Conservation (phyloP, 2,888 invertebrate species). For the Diarsia rubi region DNA sequence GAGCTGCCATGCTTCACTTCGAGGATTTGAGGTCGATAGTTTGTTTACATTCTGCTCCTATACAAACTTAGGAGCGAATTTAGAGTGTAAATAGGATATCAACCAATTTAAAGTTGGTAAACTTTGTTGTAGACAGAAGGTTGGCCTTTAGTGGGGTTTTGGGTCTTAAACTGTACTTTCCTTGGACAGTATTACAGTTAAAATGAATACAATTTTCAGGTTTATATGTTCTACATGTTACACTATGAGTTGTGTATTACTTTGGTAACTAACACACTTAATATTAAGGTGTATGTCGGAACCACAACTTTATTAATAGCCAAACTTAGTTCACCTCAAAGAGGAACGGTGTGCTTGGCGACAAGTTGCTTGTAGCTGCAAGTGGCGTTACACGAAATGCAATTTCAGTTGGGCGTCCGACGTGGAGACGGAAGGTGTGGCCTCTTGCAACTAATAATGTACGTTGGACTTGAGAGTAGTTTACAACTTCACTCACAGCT, state of each 20-base stretch:
- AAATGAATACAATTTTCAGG: neutral
- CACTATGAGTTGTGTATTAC: neutral
- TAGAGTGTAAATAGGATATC: slow-evolving; percentile 55
- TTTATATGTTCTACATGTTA: neutral
- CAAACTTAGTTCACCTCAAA: slow-evolving; percentile 49
- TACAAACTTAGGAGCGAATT: slow-evolving; percentile 39
- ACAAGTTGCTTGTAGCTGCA: slow-evolving; percentile 44
- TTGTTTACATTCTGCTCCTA: slow-evolving; percentile 66
- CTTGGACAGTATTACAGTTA: neutral
- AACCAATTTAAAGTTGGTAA: slow-evolving; percentile 47
- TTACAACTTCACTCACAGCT: slow-evolving; percentile 61
- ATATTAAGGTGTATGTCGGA: slow-evolving; percentile 16
- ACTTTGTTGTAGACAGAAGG: slow-evolving; percentile 21
- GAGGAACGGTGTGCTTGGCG: slow-evolving; percentile 32
- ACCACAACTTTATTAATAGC: slow-evolving; percentile 51
- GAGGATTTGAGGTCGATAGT: slow-evolving; percentile 70
- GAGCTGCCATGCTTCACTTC: slow-evolving; percentile 67
- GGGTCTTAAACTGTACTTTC: neutral
- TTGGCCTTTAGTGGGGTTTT: slow-evolving; percentile 8
- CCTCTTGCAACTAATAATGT: slow-evolving; percentile 65
- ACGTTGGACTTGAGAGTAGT: slow-evolving; percentile 64
- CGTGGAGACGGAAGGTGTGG: slow-evolving; percentile 57
- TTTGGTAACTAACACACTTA: slow-evolving; percentile 5
- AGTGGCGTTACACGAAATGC: slow-evolving; percentile 62
- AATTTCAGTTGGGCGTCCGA: slow-evolving; percentile 63